These are phyloP conservation scores for Pungitius pungitius DNA, from an alignment of 2,113 vertebrate species.

Conservation along the genomic window DNA sequence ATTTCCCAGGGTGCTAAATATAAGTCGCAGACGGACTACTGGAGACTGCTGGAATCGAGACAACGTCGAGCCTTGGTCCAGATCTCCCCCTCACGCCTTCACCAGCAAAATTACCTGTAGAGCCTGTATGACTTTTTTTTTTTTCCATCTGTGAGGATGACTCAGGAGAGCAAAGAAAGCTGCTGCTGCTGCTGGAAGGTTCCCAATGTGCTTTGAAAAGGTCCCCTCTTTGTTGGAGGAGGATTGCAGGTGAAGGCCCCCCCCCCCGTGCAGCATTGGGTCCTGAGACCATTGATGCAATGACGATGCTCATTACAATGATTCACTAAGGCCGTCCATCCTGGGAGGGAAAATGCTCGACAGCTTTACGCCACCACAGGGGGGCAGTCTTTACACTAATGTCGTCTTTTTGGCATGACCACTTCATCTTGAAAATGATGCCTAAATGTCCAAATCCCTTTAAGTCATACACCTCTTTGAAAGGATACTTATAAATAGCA, in stretches of 20 bases:
- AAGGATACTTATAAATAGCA: background rate
- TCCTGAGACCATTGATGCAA: conserved; percentile 15
- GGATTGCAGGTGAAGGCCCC: conserved; percentile 38
- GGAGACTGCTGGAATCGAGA: conserved; percentile 48
- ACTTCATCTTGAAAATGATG: background rate
- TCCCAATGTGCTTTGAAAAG: background rate
- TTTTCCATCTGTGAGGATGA: conserved; percentile 51
- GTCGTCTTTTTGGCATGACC: background rate
- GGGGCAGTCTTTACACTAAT: conserved; percentile 14
- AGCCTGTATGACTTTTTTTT: conserved; percentile 44
- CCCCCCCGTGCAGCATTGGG: conserved; percentile 10
- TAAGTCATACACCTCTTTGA: too few relatives aligned
- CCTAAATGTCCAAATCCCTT: background rate
- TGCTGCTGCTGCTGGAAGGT: background rate
- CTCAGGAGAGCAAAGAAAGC: conserved; percentile 39
- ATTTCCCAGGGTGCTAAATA: conserved; percentile 42
- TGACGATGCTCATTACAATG: background rate
- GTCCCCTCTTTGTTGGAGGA: conserved; percentile 20
- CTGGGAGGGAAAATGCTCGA: background rate
- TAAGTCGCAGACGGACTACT: conserved; percentile 21
- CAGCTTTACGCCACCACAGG: conserved; percentile 17
- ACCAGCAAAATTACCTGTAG: conserved; percentile 34
- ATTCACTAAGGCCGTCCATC: background rate
- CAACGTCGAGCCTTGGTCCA: conserved; percentile 33
- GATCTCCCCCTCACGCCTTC: conserved; percentile 40